Evolutionary conservation across 2,888 invertebrate genomes (phyloP).

Genomic region (Scaptomyza flava): DNA sequence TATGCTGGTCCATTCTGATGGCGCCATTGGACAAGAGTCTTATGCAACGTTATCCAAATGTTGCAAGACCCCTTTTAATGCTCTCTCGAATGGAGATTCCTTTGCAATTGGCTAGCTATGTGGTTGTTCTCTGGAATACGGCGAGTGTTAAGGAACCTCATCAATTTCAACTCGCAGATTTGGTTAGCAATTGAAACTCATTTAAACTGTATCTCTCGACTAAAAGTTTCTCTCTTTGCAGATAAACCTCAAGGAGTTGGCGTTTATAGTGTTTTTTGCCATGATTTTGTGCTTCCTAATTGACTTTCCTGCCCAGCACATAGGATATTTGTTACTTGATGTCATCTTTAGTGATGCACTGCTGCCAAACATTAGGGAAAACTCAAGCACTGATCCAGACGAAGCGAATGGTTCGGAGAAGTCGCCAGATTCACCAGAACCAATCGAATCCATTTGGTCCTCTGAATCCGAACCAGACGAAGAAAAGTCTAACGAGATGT

Average conservation of each 20-base stretch:
- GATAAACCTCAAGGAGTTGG: constrained; percentile 87
- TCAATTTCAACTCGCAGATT: constrained; percentile 86
- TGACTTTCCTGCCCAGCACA: constrained; percentile 88
- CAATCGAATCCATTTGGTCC: constrained; percentile 85
- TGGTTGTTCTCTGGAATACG: constrained; percentile 88
- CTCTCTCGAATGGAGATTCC: constrained; percentile 89
- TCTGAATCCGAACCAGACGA: constrained; percentile 76
- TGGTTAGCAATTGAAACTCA: constrained; percentile 85
- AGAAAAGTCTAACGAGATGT: constrained; percentile 56
- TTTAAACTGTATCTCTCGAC: background rate
- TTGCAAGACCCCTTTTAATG: constrained; percentile 86
- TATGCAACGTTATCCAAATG: constrained; percentile 83
- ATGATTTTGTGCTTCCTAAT: constrained; percentile 87
- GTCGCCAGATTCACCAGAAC: constrained; percentile 64
- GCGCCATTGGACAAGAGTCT: constrained; percentile 65
- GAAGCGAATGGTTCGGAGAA: constrained; percentile 69
- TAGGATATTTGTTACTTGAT: constrained; percentile 82
- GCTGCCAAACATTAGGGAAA: constrained; percentile 27
- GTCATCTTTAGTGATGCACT: constrained; percentile 79
- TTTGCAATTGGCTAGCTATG: constrained; percentile 88
- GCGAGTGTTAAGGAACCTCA: constrained; percentile 87
- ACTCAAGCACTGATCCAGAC: constrained; percentile 30
- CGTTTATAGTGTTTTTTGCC: constrained; percentile 85
- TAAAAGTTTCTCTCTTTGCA: constrained; percentile 72
- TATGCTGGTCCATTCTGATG: constrained; percentile 88